These are phyloP conservation scores for Chloromyia formosa DNA, from an alignment of 2,888 invertebrate genomes.

Conservation along the genomic window DNA sequence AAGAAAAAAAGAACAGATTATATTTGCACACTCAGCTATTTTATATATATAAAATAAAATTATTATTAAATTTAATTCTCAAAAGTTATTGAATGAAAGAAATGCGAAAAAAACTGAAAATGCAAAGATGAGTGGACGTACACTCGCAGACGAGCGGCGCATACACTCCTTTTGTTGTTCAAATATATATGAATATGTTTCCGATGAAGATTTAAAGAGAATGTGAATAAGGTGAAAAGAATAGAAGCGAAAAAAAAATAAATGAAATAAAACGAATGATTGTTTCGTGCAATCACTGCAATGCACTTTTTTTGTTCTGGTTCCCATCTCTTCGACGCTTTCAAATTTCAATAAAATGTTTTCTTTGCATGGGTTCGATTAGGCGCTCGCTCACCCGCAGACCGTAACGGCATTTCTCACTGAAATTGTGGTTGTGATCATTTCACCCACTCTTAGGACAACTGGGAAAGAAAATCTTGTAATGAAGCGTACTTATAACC, in stretches of 20 bases:
- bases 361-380: too few species aligned
- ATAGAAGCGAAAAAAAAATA: conserved; percentile 13
- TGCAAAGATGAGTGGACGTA: too few species aligned
- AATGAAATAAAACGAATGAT: conserved; percentile 23
- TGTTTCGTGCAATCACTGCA: too few species aligned
- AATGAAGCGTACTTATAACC: too few species aligned
- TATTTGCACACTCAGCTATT: conserved; percentile 35
- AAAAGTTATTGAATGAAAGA: conserved; percentile 20
- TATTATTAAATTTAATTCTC: conserved; percentile 24
- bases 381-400: too few species aligned
- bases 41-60: conserved; percentile 18
- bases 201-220: conserved; percentile 7
- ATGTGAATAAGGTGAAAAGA: conserved; percentile 12
- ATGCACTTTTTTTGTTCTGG: too few species aligned
- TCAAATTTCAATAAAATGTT: too few species aligned
- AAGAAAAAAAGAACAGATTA: conserved; percentile 20
- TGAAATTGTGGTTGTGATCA: too few species aligned
- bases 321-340: too few species aligned
- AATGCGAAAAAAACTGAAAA: background rate
- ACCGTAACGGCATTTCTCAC: too few species aligned
- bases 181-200: conserved; percentile 8
- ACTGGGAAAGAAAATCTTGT: too few species aligned
- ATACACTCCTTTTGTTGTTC: conserved; percentile 17
- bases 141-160: background rate
- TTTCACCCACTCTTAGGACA: too few species aligned